phyloP scores from a whole-genome alignment of 2,888 invertebrate genomes.

The Helleia helle region DNA sequence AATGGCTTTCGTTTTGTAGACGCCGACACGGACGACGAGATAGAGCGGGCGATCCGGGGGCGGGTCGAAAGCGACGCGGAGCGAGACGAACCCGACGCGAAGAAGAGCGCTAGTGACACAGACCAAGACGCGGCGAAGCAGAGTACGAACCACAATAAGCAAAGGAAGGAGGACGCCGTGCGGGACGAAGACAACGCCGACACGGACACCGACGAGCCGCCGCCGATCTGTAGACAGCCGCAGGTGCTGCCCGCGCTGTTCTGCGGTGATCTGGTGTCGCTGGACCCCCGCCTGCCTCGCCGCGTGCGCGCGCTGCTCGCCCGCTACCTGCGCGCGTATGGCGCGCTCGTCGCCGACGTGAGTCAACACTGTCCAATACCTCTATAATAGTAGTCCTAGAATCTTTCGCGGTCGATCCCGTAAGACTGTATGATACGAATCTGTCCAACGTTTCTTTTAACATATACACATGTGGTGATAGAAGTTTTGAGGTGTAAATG shows the following conservation, averaged over 20 bases:
- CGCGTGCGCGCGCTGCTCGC: constrained; percentile 36
- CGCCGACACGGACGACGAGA: constrained; percentile 76
- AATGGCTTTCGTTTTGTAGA: too few species aligned
- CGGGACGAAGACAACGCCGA: not conserved
- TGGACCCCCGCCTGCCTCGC: constrained; percentile 32
- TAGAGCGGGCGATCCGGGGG: constrained; percentile 54
- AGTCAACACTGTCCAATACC: not conserved
- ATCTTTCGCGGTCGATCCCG: too few species aligned
- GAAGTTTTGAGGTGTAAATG: too few species aligned
- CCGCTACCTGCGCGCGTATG: constrained; percentile 76
- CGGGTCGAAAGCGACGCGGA: constrained; percentile 13
- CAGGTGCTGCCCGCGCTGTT: not conserved
- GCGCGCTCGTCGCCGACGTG: constrained; percentile 37
- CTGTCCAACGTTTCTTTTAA: too few species aligned
- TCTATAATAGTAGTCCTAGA: too few species aligned
- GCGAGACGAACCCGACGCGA: constrained; percentile 13
- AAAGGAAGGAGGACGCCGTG: too few species aligned
- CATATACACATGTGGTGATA: too few species aligned
- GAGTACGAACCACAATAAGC: too few species aligned
- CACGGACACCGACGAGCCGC: constrained; percentile 3
- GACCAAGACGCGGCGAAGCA: too few species aligned
- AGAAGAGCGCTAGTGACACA: too few species aligned
- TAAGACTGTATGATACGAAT: too few species aligned
- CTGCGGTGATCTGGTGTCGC: constrained; percentile 21
- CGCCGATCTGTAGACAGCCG: constrained; percentile 15